Conservation (phyloP, 1,140 invertebrate genomes). For the Mactra quadrangularis region DNA sequence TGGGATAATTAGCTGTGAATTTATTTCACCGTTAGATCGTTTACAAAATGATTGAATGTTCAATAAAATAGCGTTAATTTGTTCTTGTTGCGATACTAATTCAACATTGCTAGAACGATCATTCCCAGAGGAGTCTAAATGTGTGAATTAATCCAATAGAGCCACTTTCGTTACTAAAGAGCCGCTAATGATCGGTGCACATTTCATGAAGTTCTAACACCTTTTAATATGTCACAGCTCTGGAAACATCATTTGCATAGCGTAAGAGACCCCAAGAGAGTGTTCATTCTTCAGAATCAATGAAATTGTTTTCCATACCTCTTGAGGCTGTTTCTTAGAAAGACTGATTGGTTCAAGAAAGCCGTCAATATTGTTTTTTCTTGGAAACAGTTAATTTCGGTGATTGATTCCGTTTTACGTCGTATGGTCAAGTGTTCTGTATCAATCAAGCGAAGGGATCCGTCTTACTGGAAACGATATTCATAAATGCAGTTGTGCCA, state of each 20-base stretch:
- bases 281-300: conserved; percentile 44
- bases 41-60: conserved; percentile 61
- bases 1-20: conserved; percentile 37
- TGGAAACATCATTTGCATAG: conserved; percentile 62
- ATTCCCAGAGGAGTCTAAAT: conserved; percentile 49
- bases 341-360: conserved; percentile 38
- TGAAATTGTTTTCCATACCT: conserved; percentile 54
- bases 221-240: conserved; percentile 59
- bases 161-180: conserved; percentile 48
- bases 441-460: conserved; percentile 23
- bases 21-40: conserved; percentile 44
- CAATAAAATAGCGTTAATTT: conserved; percentile 56
- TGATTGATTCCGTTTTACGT: conserved; percentile 45
- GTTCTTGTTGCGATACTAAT: conserved; percentile 54
- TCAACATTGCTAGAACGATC: conserved; percentile 49
- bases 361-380: conserved; percentile 56
- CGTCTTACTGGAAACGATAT: conserved; percentile 44
- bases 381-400: conserved; percentile 38
- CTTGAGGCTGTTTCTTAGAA: conserved; percentile 26
- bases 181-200: conserved; percentile 52
- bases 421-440: conserved; percentile 43
- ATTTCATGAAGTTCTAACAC: conserved; percentile 44
- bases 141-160: conserved; percentile 55
- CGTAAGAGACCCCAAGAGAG: conserved; percentile 28
- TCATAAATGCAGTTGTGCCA: conserved; percentile 36